A percentile compares a stretch with the other conserved stretches of the same genome.
Evolutionary conservation across 1,140 invertebrate genomes (phyloP).

Genomic region (Lordiphosa clarofinis): DNA sequence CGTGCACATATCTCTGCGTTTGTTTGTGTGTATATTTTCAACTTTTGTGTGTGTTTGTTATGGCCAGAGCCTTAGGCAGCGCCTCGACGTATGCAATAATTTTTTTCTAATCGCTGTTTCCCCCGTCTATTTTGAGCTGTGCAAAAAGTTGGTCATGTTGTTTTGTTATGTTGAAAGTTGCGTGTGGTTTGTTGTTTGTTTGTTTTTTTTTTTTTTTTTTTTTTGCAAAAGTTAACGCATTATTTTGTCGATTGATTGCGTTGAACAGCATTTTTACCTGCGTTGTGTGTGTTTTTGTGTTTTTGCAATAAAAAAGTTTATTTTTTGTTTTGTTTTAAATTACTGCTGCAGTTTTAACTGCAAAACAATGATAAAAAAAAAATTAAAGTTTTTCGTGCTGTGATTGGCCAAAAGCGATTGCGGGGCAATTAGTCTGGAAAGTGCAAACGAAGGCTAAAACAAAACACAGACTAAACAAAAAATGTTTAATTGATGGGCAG

Average conservation of each 20-base stretch:
- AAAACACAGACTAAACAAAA: no score
- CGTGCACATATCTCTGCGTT: neutral
- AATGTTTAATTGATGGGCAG: no score
- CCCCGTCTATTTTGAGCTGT: conserved; percentile 32
- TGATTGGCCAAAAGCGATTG: no score
- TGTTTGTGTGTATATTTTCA: neutral
- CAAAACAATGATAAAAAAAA: conserved; percentile 29
- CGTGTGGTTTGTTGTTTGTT: conserved; percentile 51
- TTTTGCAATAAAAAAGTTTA: conserved; percentile 45
- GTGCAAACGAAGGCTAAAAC: no score
- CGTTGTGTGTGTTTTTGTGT: conserved; percentile 26
- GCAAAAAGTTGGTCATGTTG: conserved; percentile 6
- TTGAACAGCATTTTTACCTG: conserved; percentile 42
- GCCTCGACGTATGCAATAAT: conserved; percentile 45
- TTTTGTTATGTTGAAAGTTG: conserved; percentile 38
- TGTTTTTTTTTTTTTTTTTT: no score
- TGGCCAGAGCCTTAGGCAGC: neutral
- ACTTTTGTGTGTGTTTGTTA: neutral
- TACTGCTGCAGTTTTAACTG: conserved; percentile 75
- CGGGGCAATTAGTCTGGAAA: no score
- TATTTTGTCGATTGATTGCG: conserved; percentile 71
- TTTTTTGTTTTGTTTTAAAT: conserved; percentile 65
- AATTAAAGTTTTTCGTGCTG: conserved; percentile 22
- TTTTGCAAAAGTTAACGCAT: conserved; percentile 65
- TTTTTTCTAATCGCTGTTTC: conserved; percentile 62